Evolutionary conservation across 1,140 invertebrate species (phyloP), one percentile per base, ranked within the genome.

Genomic region (Rhyacophila brunnea): DNA sequence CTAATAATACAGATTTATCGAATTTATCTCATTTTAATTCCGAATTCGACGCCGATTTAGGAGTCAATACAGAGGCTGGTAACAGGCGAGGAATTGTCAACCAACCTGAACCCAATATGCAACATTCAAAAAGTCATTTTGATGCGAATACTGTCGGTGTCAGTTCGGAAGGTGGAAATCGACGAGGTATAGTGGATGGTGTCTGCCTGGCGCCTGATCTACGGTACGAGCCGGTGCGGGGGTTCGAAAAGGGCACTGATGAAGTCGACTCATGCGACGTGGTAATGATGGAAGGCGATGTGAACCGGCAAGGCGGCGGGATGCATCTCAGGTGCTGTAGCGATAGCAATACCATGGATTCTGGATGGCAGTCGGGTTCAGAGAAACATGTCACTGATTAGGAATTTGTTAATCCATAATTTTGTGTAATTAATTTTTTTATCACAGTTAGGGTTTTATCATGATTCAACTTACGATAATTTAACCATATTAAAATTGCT

Each of bases 271-370:
- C 23, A 5, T n/a, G 38, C 38, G n/a, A n/a, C 38, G 38, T 15
- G 19, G 40, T 38, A 10, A 43, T 42, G 0, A 65, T 64, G 1
- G 74, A 74, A 42, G 70, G 71, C 13, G 74, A 74, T 0, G 68
- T 71, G 14, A 53, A 74, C 13, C 73, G 74, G 18, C 64, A 68
- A 20, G 72, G 74, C 7, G 53, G 49, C n/a, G 57, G 57, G 4
- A 45, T 65, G 45, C 63, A 65, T 38, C 34, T 65, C 40, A 72
- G 77, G 48, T 78, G 76, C 36, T 78, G 74, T 46, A 79, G 77
- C 56, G 77, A 79, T 47, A 79, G 75, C 5, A 79, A 79, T 52
- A 79, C 77, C 3, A 79, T 79, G 77, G 77, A 79, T 52, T 78
- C 76, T 0, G 77, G 77, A 0, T 79, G 77, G 75, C 77, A 79